These are phyloP conservation scores for Euproctis similis DNA, from an alignment of 2,888 invertebrate species.

Conservation along the genomic window DNA sequence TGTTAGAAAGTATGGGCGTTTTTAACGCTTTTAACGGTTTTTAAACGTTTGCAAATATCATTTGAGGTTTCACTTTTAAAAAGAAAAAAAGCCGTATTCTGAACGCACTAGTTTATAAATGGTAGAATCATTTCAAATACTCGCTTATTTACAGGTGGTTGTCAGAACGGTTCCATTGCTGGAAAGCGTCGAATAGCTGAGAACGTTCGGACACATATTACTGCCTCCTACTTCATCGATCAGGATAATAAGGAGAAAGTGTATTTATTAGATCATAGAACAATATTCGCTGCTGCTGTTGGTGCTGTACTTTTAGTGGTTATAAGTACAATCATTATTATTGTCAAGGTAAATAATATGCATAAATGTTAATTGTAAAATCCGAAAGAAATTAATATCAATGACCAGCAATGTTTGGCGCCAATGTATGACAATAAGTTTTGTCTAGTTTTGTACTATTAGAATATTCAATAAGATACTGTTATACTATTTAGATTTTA, in stretches of 20 bases:
- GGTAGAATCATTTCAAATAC: neutral
- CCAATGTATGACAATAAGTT: too few species aligned
- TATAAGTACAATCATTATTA: constrained; percentile 35
- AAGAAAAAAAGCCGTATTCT: too few species aligned
- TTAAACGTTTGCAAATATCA: too few species aligned
- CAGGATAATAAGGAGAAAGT: constrained; percentile 39
- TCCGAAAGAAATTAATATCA: too few species aligned
- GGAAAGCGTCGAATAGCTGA: constrained; percentile 83
- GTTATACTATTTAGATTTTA: too few species aligned
- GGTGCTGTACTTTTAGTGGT: constrained; percentile 35
- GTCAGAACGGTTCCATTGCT: constrained; percentile 82
- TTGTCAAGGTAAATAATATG: constrained; percentile 45
- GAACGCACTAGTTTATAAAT: neutral
- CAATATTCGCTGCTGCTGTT: constrained; percentile 40
- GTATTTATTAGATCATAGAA: constrained; percentile 37
- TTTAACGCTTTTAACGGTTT: too few species aligned
- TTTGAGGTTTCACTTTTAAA: too few species aligned
- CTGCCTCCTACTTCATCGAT: constrained; percentile 54
- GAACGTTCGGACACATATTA: constrained; percentile 50
- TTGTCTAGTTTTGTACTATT: too few species aligned
- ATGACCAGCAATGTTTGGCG: too few species aligned
- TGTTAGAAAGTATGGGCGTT: too few species aligned
- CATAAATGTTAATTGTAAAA: too few species aligned
- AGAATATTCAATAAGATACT: too few species aligned
- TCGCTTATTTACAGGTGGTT: constrained; percentile 77